Conservation (phyloP, 1,140 invertebrate genomes). For the Diprion similis region DNA sequence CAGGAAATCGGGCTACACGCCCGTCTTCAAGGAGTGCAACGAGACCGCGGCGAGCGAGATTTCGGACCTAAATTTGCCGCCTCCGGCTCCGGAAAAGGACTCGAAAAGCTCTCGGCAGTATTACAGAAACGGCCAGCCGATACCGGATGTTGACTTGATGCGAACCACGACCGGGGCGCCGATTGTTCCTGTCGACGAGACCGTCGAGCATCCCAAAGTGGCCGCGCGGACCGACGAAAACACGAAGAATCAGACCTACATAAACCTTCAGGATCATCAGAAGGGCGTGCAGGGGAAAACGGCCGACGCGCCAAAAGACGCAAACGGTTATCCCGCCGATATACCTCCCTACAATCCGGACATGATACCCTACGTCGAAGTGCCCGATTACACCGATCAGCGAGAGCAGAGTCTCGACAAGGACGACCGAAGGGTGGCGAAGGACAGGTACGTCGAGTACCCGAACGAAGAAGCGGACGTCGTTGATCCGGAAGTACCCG, state of each 20-base stretch:
- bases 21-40: slow-evolving; percentile 25
- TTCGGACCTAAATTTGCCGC: slow-evolving; percentile 23
- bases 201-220: background rate
- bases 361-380: slow-evolving; percentile 45
- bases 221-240: background rate
- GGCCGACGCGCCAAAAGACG: background rate
- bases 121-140: background rate
- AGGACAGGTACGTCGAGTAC: slow-evolving; percentile 22
- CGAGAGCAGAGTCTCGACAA: slow-evolving; percentile 43
- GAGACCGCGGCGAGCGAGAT: slow-evolving; percentile 26
- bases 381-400: slow-evolving; percentile 44
- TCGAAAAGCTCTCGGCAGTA: background rate
- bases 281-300: background rate
- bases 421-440: slow-evolving; percentile 26
- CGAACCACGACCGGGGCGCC: background rate
- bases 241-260: slow-evolving; percentile 24
- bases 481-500: slow-evolving; percentile 29
- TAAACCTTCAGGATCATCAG: slow-evolving; percentile 34
- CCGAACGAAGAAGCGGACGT: slow-evolving; percentile 26
- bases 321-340: slow-evolving; percentile 19
- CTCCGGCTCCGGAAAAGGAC: slow-evolving; percentile 10
- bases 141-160: background rate
- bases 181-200: background rate
- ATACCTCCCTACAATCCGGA: slow-evolving; percentile 34
- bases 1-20: background rate